Evolutionary conservation across 2,797 vertebrate genomes (phyloP).

Genomic region (Tamandua tetradactyla): DNA sequence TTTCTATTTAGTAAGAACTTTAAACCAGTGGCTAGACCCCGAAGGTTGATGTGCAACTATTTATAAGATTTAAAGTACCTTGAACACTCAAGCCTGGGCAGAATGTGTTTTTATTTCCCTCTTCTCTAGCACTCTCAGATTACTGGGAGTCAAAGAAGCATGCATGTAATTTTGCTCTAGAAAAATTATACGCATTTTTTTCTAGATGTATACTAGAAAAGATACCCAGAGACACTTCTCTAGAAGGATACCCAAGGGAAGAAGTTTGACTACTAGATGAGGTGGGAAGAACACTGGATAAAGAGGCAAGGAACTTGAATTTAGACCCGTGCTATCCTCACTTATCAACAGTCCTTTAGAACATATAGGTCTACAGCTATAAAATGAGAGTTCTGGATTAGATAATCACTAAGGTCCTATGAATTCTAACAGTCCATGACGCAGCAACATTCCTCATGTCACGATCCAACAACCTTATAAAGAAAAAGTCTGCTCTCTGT

Average conservation of each 20-base stretch:
- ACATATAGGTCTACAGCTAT: background rate
- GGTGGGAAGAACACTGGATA: background rate
- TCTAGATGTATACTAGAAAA: too few relatives aligned
- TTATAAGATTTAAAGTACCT: background rate
- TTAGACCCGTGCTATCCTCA: background rate
- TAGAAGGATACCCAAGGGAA: background rate
- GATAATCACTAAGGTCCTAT: background rate
- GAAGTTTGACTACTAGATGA: background rate
- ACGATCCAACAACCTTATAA: background rate
- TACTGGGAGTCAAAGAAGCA: background rate
- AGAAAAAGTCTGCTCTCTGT: background rate
- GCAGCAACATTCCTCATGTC: background rate
- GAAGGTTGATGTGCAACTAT: background rate
- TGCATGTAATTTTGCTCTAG: background rate
- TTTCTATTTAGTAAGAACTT: background rate
- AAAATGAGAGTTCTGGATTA: rapidly evolving
- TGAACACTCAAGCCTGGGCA: background rate
- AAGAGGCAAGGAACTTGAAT: background rate
- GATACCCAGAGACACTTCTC: too few relatives aligned
- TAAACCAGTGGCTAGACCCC: background rate
- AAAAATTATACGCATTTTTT: too few relatives aligned
- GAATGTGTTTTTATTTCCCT: background rate
- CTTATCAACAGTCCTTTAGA: background rate
- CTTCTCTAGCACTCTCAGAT: background rate
- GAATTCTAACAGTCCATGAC: background rate